Percentiles rank a stretch among this genome's conserved stretches.
Conservation (phyloP, 1,140 invertebrate species). For the Trichogramma pretiosum region DNA sequence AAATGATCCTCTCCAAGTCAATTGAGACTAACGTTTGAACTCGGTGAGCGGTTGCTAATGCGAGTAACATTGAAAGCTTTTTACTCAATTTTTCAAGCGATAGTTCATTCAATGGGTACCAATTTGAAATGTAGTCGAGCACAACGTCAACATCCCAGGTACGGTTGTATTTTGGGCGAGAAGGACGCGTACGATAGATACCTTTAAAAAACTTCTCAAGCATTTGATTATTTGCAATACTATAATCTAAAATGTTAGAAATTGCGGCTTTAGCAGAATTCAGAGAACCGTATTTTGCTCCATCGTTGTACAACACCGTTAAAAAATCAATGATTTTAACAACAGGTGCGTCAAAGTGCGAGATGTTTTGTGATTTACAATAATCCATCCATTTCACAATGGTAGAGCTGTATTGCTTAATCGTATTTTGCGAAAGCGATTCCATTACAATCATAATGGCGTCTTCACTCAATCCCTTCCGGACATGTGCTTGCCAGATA, state of each 20-base stretch:
- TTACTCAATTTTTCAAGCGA: not conserved
- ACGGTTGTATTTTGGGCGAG: not conserved
- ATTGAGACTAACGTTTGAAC: not conserved
- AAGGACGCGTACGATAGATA: not conserved
- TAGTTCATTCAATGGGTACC: not conserved
- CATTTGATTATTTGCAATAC: not conserved
- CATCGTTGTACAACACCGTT: not conserved
- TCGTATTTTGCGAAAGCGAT: not conserved
- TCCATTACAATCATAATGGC: not conserved
- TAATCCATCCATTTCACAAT: not conserved
- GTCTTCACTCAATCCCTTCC: not conserved
- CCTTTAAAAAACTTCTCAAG: not conserved
- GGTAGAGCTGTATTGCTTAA: not conserved
- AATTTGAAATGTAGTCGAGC: not conserved
- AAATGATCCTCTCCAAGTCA: not conserved
- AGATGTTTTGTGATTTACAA: not conserved
- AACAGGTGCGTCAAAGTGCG: not conserved
- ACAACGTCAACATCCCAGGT: not conserved
- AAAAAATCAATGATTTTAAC: not conserved
- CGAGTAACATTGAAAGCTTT: not conserved
- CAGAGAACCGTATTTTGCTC: not conserved
- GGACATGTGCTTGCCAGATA: no score
- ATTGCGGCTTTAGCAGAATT: not conserved
- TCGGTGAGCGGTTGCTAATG: not conserved
- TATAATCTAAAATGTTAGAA: not conserved